These are phyloP conservation scores for Yasuhikotakia modesta DNA, from an alignment of 2,797 vertebrate genomes.

Conservation along the genomic window DNA sequence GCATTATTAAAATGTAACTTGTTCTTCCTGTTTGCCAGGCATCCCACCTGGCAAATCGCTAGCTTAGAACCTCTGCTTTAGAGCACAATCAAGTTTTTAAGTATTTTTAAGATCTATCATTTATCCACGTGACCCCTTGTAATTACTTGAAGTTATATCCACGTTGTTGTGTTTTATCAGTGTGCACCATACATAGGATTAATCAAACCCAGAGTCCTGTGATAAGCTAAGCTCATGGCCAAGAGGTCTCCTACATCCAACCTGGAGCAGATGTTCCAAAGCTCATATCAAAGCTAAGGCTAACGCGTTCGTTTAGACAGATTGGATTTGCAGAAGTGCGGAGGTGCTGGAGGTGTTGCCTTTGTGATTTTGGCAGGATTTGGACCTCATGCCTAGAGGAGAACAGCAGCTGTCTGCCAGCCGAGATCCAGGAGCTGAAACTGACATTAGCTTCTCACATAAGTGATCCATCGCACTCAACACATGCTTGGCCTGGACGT, in stretches of 20 bases:
- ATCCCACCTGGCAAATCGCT: neutral
- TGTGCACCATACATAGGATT: slow-evolving; percentile 24
- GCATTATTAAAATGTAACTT: neutral
- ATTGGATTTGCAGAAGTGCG: slow-evolving; percentile 48
- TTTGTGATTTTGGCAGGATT: slow-evolving; percentile 56
- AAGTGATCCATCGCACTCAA: slow-evolving; percentile 44
- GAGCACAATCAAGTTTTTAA: neutral
- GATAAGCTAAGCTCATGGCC: slow-evolving; percentile 48
- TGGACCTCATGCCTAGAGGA: slow-evolving; percentile 55
- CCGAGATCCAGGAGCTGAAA: slow-evolving; percentile 60
- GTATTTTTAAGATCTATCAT: slow-evolving; percentile 57
- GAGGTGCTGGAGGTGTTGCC: slow-evolving; percentile 43
- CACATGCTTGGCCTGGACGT: slow-evolving; percentile 49
- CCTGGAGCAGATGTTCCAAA: slow-evolving; percentile 42
- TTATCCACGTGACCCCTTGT: slow-evolving; percentile 37
- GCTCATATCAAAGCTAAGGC: slow-evolving; percentile 44
- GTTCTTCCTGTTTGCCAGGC: neutral
- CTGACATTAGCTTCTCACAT: slow-evolving; percentile 48
- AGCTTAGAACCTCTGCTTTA: neutral
- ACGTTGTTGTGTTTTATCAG: slow-evolving; percentile 43
- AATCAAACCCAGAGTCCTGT: slow-evolving; percentile 39
- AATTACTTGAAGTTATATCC: slow-evolving; percentile 33
- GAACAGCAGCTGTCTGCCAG: slow-evolving; percentile 44
- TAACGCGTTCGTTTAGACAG: slow-evolving; percentile 41
- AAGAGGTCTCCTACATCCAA: slow-evolving; percentile 37